These are phyloP conservation scores for Rhinogobius similis DNA, from an alignment of 2,113 vertebrate species.

Conservation along the genomic window DNA sequence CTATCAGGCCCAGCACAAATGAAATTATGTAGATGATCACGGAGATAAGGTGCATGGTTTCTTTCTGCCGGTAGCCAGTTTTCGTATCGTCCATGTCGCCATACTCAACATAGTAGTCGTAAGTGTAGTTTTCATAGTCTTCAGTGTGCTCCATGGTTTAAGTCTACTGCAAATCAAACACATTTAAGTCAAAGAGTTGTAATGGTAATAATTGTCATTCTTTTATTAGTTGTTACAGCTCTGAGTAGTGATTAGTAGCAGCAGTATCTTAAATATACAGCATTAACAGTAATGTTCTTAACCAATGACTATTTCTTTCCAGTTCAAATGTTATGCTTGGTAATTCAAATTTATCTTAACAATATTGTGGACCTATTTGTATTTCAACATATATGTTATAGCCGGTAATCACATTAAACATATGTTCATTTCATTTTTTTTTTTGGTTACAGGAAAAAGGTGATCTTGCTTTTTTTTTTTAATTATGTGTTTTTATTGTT, in stretches of 20 bases:
- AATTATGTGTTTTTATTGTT: too few species aligned
- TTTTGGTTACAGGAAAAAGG: too few species aligned
- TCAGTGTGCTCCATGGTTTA: conserved; percentile 35
- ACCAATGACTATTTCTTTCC: neutral
- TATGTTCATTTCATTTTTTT: too few species aligned
- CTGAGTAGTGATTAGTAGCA: neutral
- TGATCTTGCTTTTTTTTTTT: too few species aligned
- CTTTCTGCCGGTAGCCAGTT: conserved; percentile 64
- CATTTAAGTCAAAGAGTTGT: neutral
- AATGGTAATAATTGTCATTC: neutral
- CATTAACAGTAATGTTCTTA: too few species aligned
- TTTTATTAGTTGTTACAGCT: too few species aligned
- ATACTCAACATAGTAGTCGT: conserved; percentile 67
- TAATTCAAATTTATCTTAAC: neutral
- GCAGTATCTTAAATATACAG: neutral
- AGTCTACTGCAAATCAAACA: conserved; percentile 27
- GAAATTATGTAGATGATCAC: conserved; percentile 85
- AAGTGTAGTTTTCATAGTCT: conserved; percentile 71
- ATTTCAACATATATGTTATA: neutral
- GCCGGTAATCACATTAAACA: too few species aligned
- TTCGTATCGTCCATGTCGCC: conserved; percentile 60
- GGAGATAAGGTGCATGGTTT: conserved; percentile 82
- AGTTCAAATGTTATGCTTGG: neutral
- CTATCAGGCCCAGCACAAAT: conserved; percentile 87
- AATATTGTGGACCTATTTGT: too few species aligned